Evolutionary conservation across 1,140 invertebrate species (phyloP).

Genomic region (Archegozetes longisetosus): DNA sequence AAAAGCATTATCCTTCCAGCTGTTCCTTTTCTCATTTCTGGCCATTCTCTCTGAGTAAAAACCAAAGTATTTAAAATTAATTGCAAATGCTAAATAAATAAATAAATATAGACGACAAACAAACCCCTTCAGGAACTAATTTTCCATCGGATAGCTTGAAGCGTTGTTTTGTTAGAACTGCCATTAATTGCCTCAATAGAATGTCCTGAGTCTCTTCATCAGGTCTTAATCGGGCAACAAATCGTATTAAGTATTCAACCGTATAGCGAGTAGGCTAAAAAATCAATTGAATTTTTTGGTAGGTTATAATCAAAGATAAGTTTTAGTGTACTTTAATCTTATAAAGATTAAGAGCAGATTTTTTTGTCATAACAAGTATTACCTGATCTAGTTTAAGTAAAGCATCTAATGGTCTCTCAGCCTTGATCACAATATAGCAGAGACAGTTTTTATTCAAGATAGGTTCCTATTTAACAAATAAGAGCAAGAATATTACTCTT

Average conservation of each 20-base stretch:
- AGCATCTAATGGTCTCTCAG: conserved; percentile 35
- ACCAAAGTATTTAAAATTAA: conserved; percentile 33
- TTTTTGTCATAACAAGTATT: conserved; percentile 21
- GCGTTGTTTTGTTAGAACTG: conserved; percentile 45
- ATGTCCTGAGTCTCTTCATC: conserved; percentile 27
- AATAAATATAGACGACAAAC: background rate
- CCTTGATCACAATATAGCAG: conserved; percentile 41
- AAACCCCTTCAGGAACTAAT: background rate
- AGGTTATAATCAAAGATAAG: background rate
- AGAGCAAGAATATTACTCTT: conserved; percentile 9
- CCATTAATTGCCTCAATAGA: conserved; percentile 42
- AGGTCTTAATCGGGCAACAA: conserved; percentile 46
- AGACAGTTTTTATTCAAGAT: conserved; percentile 47
- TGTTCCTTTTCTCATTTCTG: conserved; percentile 36
- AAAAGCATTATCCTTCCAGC: conserved; percentile 34
- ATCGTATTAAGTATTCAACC: conserved; percentile 52
- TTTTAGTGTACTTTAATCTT: background rate
- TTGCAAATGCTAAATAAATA: background rate
- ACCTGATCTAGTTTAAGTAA: conserved; percentile 44
- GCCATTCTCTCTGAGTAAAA: conserved; percentile 20
- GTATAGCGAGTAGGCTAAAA: conserved; percentile 44
- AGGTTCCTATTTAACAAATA: conserved; percentile 41
- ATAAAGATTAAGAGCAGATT: no score
- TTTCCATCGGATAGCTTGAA: conserved; percentile 24
- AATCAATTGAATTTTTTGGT: conserved; percentile 16